These are phyloP conservation scores for Embiotoca jacksoni DNA, from an alignment of 2,113 vertebrate species.

Conservation along the genomic window DNA sequence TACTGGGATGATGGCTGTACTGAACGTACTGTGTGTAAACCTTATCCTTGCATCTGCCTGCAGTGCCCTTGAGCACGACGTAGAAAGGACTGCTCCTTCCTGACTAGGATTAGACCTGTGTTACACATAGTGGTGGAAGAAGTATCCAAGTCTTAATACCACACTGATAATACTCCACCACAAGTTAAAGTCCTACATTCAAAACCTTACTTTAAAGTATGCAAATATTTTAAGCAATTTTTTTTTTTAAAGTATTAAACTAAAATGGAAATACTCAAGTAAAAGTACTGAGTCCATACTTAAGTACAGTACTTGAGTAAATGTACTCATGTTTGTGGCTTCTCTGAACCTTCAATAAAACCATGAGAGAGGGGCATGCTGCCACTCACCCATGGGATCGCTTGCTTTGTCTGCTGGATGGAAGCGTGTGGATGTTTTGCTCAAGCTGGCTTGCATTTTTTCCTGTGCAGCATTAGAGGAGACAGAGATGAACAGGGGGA, in stretches of 20 bases:
- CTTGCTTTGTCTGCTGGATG: constrained; percentile 3
- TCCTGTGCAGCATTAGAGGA: constrained; percentile 20
- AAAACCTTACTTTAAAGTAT: too few relatives aligned
- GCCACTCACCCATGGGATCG: constrained; percentile 12
- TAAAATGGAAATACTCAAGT: too few relatives aligned
- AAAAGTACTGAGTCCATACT: too few relatives aligned
- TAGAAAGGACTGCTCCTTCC: not conserved
- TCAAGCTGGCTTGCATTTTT: not conserved
- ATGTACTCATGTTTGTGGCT: too few relatives aligned
- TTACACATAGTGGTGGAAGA: not conserved
- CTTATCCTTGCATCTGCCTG: not conserved
- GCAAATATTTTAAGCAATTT: too few relatives aligned
- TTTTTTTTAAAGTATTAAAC: too few relatives aligned
- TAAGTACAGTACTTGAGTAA: too few relatives aligned
- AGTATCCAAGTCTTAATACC: too few relatives aligned
- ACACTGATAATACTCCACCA: too few relatives aligned
- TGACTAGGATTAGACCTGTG: constrained; percentile 5
- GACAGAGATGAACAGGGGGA: constrained; percentile 8
- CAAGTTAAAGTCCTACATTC: too few relatives aligned
- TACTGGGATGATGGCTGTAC: not conserved
- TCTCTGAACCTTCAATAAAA: constrained; percentile 23
- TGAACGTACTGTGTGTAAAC: not conserved
- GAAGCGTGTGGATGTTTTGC: not conserved
- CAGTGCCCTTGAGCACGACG: constrained; percentile 12
- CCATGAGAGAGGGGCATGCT: constrained; percentile 13